These are phyloP conservation scores for Chamaea fasciata DNA, from an alignment of 2,113 vertebrate genomes.

Conservation along the genomic window DNA sequence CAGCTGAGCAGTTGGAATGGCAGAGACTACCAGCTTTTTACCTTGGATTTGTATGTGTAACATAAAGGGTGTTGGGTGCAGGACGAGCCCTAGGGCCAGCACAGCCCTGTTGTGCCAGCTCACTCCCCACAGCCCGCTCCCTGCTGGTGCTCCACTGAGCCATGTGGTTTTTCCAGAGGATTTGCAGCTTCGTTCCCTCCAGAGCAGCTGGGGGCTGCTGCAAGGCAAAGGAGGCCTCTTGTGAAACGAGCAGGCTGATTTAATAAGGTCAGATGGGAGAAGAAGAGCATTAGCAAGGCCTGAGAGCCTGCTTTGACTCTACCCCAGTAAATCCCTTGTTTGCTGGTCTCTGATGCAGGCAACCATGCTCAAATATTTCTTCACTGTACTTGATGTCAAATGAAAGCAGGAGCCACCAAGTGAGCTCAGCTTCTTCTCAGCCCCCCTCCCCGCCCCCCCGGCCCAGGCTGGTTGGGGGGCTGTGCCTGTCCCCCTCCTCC, in stretches of 20 bases:
- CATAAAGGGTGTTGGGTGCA: not conserved
- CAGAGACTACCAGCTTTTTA: not conserved
- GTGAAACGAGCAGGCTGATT: not conserved
- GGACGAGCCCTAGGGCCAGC: not conserved
- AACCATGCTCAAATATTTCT: not conserved
- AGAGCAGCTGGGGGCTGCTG: not conserved
- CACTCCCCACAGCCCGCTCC: not conserved
- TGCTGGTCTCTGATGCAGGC: not conserved
- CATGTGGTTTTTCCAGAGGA: not conserved
- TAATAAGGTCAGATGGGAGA: conserved; percentile 6
- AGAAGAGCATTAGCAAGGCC: not conserved
- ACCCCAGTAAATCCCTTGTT: not conserved
- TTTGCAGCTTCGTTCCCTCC: not conserved
- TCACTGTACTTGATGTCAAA: not conserved
- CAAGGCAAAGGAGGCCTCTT: not conserved
- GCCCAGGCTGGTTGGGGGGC: not conserved
- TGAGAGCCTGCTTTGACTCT: not conserved
- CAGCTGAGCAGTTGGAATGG: not conserved
- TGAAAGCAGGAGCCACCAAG: not conserved
- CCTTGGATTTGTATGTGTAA: not conserved
- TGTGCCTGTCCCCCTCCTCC: not conserved
- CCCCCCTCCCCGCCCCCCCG: no score
- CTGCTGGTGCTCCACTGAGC: not conserved
- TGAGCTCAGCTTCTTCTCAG: accelerated
- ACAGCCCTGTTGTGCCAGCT: accelerated